Base-by-base conservation (phyloP, 2,888 invertebrate genomes). In the Homarus gammarus region DNA sequence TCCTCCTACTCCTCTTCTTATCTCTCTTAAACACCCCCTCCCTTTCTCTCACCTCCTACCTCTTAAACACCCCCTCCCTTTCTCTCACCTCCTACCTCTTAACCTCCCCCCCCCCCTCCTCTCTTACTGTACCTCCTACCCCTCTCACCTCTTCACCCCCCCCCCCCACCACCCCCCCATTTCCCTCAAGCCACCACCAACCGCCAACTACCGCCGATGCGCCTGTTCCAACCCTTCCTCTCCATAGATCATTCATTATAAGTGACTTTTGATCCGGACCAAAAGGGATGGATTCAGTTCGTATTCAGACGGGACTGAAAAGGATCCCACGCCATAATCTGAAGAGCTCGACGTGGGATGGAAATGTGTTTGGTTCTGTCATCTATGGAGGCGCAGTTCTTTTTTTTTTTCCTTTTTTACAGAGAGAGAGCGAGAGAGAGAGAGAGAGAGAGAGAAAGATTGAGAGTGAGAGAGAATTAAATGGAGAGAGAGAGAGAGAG, bases 171-270 rank as follows among this genome's bases (percentile, higher is more conserved):
- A n/a, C n/a, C n/a, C n/a, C n/a, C n/a, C 44, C 56, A 2, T n/a
- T 31, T 49, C 12, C n/a, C 36, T 51, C 22, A 31, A 44, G 15
- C 44, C 10, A 12, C 85, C 85, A 68, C 73, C 73, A 36, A 68
- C 78, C 51, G 36, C 33, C 78, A 36, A 15, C 83, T 38, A 36
- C 49, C 83, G 27, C 38, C 73, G 18, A 27, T 33, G 22, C 27
- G 56, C 61, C 81, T 79, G 44, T 73, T 44, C 87, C 73, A 81
- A 81, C 87, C 87, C 87, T 82, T 82, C 51, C 75, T 31, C 87
- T 56, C 87, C 87, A 87, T 87, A 87, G 87, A 87, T 87, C 87
- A 87, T 87, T 87, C 87, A 87, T 87, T 87, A 87, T 87, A 87
- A 87, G 87, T 87, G 87, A 87, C 87, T 87, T 82, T 87, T 87